A percentile compares a stretch with the other conserved stretches of the same genome.
Evolutionary conservation across 2,888 invertebrate species (phyloP).

Genomic region (Zhengitettix transpicula): DNA sequence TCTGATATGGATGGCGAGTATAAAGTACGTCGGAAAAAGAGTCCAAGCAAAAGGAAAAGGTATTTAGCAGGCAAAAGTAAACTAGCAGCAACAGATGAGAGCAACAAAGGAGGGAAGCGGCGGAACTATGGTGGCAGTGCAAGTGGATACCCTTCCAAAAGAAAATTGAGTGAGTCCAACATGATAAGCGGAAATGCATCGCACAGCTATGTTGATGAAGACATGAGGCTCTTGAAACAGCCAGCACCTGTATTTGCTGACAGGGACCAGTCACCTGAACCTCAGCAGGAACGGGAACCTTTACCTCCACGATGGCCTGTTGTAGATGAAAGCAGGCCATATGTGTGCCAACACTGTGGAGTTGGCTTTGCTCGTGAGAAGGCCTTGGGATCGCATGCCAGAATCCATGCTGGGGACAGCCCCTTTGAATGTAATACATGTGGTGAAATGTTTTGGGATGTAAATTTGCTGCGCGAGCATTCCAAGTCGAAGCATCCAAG

Average conservation of each 20-base stretch:
- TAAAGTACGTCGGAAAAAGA: constrained; percentile 24
- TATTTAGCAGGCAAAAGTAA: constrained; percentile 18
- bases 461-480: constrained; percentile 39
- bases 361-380: constrained; percentile 69
- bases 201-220: constrained; percentile 31
- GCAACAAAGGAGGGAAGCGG: constrained; percentile 15
- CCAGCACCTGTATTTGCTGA: constrained; percentile 1
- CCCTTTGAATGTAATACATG: constrained; percentile 65
- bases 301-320: constrained; percentile 31
- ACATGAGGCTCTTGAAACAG: constrained; percentile 28
- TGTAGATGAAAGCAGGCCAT: constrained; percentile 56
- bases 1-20: constrained; percentile 21
- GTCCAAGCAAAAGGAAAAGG: constrained; percentile 24
- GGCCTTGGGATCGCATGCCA: constrained; percentile 57
- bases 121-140: constrained; percentile 14
- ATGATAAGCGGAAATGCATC: constrained; percentile 18
- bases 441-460: constrained; percentile 67
- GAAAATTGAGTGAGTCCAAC: constrained; percentile 19
- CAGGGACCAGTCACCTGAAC: not conserved
- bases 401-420: constrained; percentile 64
- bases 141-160: constrained; percentile 15
- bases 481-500: constrained; percentile 37
- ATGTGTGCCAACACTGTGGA: constrained; percentile 61
- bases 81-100: not conserved
- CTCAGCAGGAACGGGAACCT: not conserved